Base-by-base conservation (phyloP, 2,888 invertebrate species). In the Euzophera pinguis region DNA sequence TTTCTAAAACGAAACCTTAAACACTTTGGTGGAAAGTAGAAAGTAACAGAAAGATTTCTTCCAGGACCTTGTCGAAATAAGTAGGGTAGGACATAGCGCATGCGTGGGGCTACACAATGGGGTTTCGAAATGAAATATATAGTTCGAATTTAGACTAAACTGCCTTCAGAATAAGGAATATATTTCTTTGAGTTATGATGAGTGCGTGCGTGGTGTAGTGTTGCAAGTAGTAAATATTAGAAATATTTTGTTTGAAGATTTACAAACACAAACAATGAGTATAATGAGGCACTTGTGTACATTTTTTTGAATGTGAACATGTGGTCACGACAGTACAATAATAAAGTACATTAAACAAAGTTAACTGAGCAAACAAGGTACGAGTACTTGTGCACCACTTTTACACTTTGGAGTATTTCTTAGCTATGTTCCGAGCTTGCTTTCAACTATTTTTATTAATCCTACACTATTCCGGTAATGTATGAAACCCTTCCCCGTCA, bases 221-320 rank as follows among this genome's bases (percentile, higher is more conserved):
- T 64, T 63, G 64, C 39, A 56, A 53, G 54, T 61, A 60, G 72
- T 71, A 80, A 78, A 77, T 77, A 78, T 78, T 81, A 73, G 68
- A 76, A 77, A 75, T 73, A 75, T 73, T 76, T 72, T 73, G 73
- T 79, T 75, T 73, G 71, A 67, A 60, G 66, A 79, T 79, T 76
- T 73, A 75, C 70, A 68, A 75, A 74, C 22, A 5, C 22, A 22
- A 22, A 22, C 22, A 22, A 22, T 22, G 22, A 22, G 22, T 22
- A n/a, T n/a, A 61, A 61, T 50, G 55, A 58, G 59, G 57, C 76
- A 77, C 61, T 69, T 77, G 75, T 69, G 66, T 56, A 63, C 64
- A 75, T 66, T 8, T 38, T 38, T 35, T 60, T 59, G 7, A 38
- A 22, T 5, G 22, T 37, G 22, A 14, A 38, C 6, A 9, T 14